These are phyloP conservation scores for Mamestra brassicae DNA, from an alignment of 2,888 invertebrate species.

Conservation along the genomic window DNA sequence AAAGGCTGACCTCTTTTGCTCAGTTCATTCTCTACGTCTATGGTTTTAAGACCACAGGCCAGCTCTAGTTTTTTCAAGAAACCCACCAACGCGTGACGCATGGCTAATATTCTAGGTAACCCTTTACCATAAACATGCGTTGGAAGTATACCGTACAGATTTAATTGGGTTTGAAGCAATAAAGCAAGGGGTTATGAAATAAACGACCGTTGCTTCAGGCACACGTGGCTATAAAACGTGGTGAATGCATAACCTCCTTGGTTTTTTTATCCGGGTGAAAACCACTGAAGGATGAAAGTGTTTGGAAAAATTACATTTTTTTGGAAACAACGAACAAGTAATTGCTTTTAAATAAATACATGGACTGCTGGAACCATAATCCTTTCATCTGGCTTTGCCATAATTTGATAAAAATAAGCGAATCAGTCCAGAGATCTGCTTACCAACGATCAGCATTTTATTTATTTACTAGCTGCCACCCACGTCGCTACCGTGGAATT, in stretches of 20 bases:
- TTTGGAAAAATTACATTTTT: too few species aligned
- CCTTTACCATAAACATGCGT: slow-evolving; percentile 38
- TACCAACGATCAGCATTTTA: too few species aligned
- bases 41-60: slow-evolving; percentile 15
- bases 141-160: slow-evolving; percentile 3
- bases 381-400: too few species aligned
- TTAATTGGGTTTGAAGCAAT: slow-evolving; percentile 27
- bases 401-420: too few species aligned
- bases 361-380: too few species aligned
- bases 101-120: slow-evolving; percentile 39
- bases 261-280: too few species aligned
- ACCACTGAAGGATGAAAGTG: too few species aligned
- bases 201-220: background rate
- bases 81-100: slow-evolving; percentile 33
- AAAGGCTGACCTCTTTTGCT: background rate
- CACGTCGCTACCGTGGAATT: too few species aligned
- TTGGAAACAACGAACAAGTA: too few species aligned
- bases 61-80: slow-evolving; percentile 44
- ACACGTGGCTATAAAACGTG: background rate
- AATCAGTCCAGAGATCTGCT: too few species aligned
- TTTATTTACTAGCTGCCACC: too few species aligned
- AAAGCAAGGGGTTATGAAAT: background rate
- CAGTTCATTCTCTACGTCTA: background rate
- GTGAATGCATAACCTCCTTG: background rate
- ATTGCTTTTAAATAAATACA: too few species aligned